phyloP scores from a whole-genome alignment of 2,888 invertebrate species.

The Elmis aenea region DNA sequence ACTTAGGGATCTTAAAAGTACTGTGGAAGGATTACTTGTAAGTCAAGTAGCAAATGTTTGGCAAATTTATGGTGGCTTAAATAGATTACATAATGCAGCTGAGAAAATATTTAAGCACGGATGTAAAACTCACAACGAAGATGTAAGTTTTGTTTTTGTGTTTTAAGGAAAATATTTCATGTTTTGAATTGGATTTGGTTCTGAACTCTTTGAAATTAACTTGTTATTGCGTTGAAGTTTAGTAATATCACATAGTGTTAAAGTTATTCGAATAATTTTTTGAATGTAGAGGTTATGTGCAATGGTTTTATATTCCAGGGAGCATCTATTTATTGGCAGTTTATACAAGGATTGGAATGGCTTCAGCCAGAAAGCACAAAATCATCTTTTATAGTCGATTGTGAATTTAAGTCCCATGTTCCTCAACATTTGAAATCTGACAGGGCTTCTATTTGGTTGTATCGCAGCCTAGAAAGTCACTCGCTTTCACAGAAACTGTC shows the following conservation, averaged over 20 bases:
- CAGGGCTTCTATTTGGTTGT: conserved; percentile 53
- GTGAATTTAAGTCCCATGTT: conserved; percentile 43
- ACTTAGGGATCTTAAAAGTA: conserved; percentile 50
- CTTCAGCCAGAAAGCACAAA: conserved; percentile 54
- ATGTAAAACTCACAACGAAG: conserved; percentile 45
- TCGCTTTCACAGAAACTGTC: conserved; percentile 56
- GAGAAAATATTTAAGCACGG: conserved; percentile 57
- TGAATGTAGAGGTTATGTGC: no score
- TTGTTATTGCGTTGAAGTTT: no score
- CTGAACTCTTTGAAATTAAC: no score
- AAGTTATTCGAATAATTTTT: no score
- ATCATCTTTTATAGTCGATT: conserved; percentile 46
- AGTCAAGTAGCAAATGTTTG: conserved; percentile 56
- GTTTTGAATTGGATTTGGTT: no score
- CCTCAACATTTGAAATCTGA: conserved; percentile 48
- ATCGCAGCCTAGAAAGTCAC: conserved; percentile 52
- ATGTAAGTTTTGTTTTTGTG: conserved; percentile 34
- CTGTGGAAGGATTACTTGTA: conserved; percentile 54
- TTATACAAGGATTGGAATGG: conserved; percentile 58
- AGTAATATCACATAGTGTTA: no score
- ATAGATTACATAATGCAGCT: conserved; percentile 51
- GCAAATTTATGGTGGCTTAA: conserved; percentile 56
- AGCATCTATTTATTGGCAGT: conserved; percentile 51
- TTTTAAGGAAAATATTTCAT: conserved; percentile 4
- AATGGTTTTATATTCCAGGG: conserved; percentile 41